Conservation (phyloP, 2,888 invertebrate genomes). For the Lutraria lutraria region DNA sequence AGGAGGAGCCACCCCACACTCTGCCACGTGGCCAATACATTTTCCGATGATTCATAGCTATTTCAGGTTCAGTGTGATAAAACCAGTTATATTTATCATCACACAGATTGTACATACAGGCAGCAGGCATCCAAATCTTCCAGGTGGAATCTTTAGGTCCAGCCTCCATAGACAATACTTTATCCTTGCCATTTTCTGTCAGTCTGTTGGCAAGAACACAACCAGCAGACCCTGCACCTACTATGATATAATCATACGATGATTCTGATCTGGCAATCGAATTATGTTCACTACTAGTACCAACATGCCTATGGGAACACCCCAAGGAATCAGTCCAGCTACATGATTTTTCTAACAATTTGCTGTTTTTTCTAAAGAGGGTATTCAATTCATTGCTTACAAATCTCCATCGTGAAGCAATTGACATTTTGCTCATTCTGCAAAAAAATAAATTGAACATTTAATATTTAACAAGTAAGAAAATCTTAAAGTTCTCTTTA, state of each 20-base stretch:
- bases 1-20: constrained; percentile 94
- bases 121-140: constrained; percentile 88
- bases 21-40: constrained; percentile 88
- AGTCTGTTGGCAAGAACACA: constrained; percentile 88
- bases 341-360: constrained; percentile 7
- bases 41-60: constrained; percentile 86
- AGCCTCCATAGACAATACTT: constrained; percentile 87
- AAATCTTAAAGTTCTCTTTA: too few species aligned
- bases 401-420: neutral
- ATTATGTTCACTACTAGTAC: neutral
- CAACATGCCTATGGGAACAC: neutral
- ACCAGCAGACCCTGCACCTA: constrained; percentile 88
- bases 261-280: constrained; percentile 12
- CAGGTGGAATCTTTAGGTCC: constrained; percentile 87
- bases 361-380: neutral
- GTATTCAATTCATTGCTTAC: neutral
- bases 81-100: constrained; percentile 87
- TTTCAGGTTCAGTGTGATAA: constrained; percentile 88
- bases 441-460: neutral
- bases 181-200: constrained; percentile 84
- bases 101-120: constrained; percentile 88
- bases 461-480: too few species aligned
- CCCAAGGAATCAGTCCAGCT: neutral
- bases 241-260: constrained; percentile 86
- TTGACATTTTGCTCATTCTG: neutral